Base-by-base conservation (phyloP, 2,797 vertebrate genomes). In the Meda fulgida region DNA sequence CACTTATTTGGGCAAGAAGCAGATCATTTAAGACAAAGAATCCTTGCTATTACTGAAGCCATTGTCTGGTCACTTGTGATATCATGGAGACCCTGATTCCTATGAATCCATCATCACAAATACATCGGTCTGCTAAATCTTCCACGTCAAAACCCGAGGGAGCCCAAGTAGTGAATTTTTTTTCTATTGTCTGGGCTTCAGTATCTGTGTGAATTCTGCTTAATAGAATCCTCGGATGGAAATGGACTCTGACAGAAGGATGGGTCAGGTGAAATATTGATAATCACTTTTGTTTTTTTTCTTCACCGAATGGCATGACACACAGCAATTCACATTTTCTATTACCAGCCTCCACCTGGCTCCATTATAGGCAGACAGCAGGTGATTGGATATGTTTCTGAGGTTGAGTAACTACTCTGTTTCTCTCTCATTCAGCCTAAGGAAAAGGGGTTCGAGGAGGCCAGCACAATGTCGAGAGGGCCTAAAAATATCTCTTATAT, bases 231-330 rank as follows among this genome's bases (percentile, higher is more conserved):
- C 86, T 85, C 76, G 67, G 86, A 90, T 86, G 87, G 87, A 90
- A 88, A 92, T 91, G 86, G 89, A 87, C 89, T 91, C 69, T 88
- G 88, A 89, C 87, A 77, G 75, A 87, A 87, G 84, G 78, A 87
- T 84, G 80, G 87, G 84, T 81, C 48, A 78, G 77, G 69, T 79
- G 87, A 90, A 88, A 89, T 89, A 89, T 88, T 84, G 86, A 92
- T 91, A 89, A 89, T 90, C 89, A 86, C 86, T 89, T 91, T 85
- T 91, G 85, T 73, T 89, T 89, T 88, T 46, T 43, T 72, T 79
- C 23, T 63, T 85, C 78, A 65, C 84, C 60, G 72, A 86, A 69
- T 72, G 85, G 66, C 84, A 82, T 85, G 85, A 85, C 82, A 87
- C 85, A 19, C 65, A 40, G 88, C 58, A 84, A 90, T 89, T 81